Evolutionary conservation across 35 echinoderm and acorn worm genomes (phyloP), one percentile per base, ranked within the genome.

Genomic region (Amphiura filiformis): DNA sequence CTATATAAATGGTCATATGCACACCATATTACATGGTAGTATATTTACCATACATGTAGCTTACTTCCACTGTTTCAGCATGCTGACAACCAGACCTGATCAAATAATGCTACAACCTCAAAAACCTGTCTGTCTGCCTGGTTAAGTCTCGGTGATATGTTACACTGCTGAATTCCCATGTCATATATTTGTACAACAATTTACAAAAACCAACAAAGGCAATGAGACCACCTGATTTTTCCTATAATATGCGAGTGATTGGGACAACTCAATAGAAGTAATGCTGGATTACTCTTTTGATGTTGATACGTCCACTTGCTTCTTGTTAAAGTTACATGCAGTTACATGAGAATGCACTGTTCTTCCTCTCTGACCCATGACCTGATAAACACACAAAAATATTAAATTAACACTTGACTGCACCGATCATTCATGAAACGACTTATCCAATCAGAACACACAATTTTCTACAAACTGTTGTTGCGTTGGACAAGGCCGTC

Each of bases 381-480:
- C 44, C 44, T 20, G 44, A 52, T 20, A 52, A 20, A 52, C 44
- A 52, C 44, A 52, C 44, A 20, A 7, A 52, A 52, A 52, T 11
- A 52, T 20, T 11, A 52, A 52, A 52, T 52, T n/a, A n/a, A n/a
- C n/a, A n/a, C n/a, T n/a, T n/a, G n/a, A n/a, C n/a, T n/a, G n/a
- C n/a, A n/a, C n/a, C n/a, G n/a, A n/a, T n/a, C n/a, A n/a, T n/a
- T n/a, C n/a, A n/a, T n/a, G n/a, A n/a, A n/a, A n/a, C n/a, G n/a
- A n/a, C n/a, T n/a, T n/a, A n/a, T n/a, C 15, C 22, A 57, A 22
- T 90, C 76, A 91, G 76, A 84, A 91, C 17, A 77, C 82, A 85
- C 65, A 91, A 56, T 78, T 84, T 37, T 92, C 90, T 31, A 70
- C 36, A 32, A 56, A 77, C 31, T 86, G 84, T 37, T 92, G 90